A percentile compares a stretch with the other conserved stretches of the same genome.
Evolutionary conservation across 2,888 invertebrate species (phyloP).

Genomic region (Pollenia labialis): DNA sequence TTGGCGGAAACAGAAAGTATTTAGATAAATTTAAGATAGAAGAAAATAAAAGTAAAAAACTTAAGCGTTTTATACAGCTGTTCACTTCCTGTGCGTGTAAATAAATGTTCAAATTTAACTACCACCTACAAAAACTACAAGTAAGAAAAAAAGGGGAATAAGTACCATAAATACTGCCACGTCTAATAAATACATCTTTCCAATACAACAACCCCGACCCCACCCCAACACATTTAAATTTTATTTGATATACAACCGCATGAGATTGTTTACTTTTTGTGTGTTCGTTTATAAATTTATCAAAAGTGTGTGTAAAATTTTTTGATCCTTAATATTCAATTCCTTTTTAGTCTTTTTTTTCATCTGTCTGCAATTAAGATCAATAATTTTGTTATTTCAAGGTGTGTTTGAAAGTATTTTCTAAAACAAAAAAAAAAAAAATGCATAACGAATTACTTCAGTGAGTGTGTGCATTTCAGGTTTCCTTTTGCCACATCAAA

Average conservation of each 20-base stretch:
- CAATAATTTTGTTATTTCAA: constrained; percentile 68
- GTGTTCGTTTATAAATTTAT: constrained; percentile 28
- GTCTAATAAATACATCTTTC: constrained; percentile 4
- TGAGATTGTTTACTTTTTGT: constrained; percentile 56
- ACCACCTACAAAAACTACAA: constrained; percentile 47
- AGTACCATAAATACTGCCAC: constrained; percentile 52
- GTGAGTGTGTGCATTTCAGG: not conserved
- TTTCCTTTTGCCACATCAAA: constrained; percentile 60
- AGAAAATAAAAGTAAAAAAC: constrained; percentile 27
- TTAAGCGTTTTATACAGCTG: constrained; percentile 77
- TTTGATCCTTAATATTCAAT: constrained; percentile 43
- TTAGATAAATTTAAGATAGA: constrained; percentile 22
- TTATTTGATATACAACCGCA: constrained; percentile 60
- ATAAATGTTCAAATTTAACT: constrained; percentile 71
- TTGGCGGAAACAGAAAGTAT: constrained; percentile 39
- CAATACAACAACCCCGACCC: constrained; percentile 46
- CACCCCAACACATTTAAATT: constrained; percentile 12
- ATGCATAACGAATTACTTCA: constrained; percentile 53
- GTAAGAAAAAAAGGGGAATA: not conserved
- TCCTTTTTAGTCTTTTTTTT: constrained; percentile 15
- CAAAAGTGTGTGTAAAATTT: not conserved
- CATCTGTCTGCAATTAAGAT: constrained; percentile 56
- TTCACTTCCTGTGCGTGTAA: constrained; percentile 77
- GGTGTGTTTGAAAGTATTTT: constrained; percentile 57
- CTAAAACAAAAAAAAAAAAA: constrained; percentile 27